Conservation (phyloP, 2,113 vertebrate genomes). For the Chlamydotis undulata region DNA sequence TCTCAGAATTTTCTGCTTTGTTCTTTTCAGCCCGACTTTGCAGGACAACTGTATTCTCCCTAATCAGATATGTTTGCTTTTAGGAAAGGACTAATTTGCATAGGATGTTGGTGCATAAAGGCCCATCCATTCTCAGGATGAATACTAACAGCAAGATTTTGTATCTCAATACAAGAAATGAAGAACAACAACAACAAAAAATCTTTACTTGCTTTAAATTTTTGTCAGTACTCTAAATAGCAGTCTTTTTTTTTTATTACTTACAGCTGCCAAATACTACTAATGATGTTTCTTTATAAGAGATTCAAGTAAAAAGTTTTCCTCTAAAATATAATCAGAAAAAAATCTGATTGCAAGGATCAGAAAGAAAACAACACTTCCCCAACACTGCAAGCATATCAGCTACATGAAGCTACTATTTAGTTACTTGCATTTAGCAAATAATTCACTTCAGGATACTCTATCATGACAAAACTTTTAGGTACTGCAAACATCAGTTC, state of each 20-base stretch:
- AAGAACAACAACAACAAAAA: background rate
- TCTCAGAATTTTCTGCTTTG: background rate
- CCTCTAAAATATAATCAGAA: background rate
- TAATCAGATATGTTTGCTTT: conserved; percentile 39
- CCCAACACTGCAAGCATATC: background rate
- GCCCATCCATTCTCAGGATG: conserved; percentile 22
- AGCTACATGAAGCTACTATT: background rate
- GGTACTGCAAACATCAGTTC: background rate
- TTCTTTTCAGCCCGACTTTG: background rate
- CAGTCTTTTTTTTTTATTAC: background rate
- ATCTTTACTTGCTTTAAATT: background rate
- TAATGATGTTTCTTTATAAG: background rate
- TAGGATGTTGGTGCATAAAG: conserved; percentile 33
- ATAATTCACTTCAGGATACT: background rate
- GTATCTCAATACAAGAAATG: background rate
- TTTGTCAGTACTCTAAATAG: background rate
- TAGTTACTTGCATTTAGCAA: background rate
- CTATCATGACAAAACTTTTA: background rate
- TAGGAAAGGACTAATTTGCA: conserved; percentile 51
- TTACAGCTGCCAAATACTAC: background rate
- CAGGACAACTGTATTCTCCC: background rate
- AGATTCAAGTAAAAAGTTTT: background rate
- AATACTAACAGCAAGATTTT: conserved; percentile 46
- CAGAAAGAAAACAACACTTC: background rate
- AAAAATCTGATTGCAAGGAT: background rate